Percentiles rank a stretch among this genome's conserved stretches.
These are phyloP conservation scores for Ciconia boyciana DNA, from an alignment of 2,113 vertebrate genomes.

Conservation along the genomic window DNA sequence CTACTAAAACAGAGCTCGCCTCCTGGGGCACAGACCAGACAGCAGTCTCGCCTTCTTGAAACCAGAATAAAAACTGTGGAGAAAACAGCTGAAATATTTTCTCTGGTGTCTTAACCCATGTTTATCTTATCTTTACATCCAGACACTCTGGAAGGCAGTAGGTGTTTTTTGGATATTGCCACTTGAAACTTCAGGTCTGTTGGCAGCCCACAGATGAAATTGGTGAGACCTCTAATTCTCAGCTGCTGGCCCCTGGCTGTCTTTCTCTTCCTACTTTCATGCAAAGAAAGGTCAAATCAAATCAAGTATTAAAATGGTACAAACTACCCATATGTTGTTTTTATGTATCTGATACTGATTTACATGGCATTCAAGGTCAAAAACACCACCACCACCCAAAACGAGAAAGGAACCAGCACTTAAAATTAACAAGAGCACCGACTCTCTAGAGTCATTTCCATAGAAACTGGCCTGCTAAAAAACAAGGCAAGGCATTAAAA, in stretches of 20 bases:
- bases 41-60: neutral
- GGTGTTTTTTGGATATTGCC: neutral
- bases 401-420: neutral
- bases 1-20: neutral
- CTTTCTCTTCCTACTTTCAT: neutral
- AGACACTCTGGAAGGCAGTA: neutral
- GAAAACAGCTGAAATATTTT: neutral
- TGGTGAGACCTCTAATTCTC: neutral
- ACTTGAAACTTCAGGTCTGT: slow-evolving; percentile 1
- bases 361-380: neutral
- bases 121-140: neutral
- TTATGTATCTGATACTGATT: neutral
- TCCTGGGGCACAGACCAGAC: neutral
- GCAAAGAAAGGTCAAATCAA: slow-evolving; percentile 15
- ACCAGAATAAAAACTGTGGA: neutral
- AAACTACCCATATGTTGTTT: neutral
- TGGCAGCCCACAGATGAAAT: neutral
- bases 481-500: slow-evolving; percentile 26
- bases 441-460: slow-evolving; percentile 39
- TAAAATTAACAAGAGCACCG: neutral
- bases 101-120: neutral
- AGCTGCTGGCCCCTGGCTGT: neutral
- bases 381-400: neutral
- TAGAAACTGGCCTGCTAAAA: slow-evolving; percentile 49
- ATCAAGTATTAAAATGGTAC: neutral